These are phyloP conservation scores for Ammodytes dubius DNA, from an alignment of 2,113 vertebrate species.

Conservation along the genomic window DNA sequence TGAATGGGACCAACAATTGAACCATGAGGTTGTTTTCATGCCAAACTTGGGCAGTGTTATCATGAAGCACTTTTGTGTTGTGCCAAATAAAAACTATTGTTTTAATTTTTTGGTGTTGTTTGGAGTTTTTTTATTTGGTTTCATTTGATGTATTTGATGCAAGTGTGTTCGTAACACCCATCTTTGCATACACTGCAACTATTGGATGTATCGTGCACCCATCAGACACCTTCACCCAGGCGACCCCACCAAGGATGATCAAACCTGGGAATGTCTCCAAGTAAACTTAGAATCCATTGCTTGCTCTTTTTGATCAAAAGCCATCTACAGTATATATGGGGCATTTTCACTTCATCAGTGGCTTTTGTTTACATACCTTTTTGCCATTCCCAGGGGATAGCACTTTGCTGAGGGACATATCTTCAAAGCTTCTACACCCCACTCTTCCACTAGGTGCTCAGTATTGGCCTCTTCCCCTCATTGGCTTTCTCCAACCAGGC, in stretches of 20 bases:
- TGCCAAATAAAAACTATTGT: constrained; percentile 83
- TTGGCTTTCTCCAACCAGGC: background rate
- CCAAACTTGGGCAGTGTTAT: constrained; percentile 77
- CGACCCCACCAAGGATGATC: background rate
- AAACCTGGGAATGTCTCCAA: background rate
- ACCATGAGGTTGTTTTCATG: constrained; percentile 65
- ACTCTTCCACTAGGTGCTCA: background rate
- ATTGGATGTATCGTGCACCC: background rate
- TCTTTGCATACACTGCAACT: background rate
- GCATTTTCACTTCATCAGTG: background rate
- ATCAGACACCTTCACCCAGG: background rate
- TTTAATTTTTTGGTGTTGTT: constrained; percentile 56
- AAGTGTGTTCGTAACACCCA: background rate
- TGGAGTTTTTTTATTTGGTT: constrained; percentile 19
- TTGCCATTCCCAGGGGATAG: background rate
- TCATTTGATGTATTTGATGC: background rate
- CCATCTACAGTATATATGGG: background rate
- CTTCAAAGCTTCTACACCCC: background rate
- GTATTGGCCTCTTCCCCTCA: background rate
- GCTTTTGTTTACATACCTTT: background rate
- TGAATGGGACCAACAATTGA: constrained; percentile 50
- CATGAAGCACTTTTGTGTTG: constrained; percentile 84
- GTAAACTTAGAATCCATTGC: background rate
- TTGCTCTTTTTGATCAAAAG: background rate
- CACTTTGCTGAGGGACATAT: background rate